phyloP scores from a whole-genome alignment of 1,140 invertebrate species.

The Triops longicaudatus region DNA sequence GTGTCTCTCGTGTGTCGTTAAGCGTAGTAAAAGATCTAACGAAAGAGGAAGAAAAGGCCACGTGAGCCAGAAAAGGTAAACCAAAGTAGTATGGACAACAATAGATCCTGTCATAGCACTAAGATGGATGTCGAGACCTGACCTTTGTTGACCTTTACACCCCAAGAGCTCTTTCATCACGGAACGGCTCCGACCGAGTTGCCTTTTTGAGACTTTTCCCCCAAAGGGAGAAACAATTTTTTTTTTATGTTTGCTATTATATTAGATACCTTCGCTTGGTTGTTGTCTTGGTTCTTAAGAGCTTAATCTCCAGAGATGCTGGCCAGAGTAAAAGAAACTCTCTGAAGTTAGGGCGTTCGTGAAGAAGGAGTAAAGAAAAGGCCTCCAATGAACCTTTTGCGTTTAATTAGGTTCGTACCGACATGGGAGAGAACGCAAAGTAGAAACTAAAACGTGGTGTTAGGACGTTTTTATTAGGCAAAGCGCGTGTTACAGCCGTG shows the following conservation, averaged over 20 bases:
- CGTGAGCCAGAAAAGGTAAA: neutral
- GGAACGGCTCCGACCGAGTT: neutral
- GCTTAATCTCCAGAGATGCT: neutral
- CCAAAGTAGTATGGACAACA: constrained; percentile 6
- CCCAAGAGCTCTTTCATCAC: constrained; percentile 11
- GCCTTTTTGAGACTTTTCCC: neutral
- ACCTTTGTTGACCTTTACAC: constrained; percentile 15
- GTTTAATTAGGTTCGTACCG: neutral
- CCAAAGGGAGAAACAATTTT: neutral
- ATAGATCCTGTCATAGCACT: constrained; percentile 1
- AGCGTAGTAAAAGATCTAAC: neutral
- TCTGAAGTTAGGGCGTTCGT: neutral
- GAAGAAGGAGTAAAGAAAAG: neutral
- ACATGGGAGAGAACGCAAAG: neutral
- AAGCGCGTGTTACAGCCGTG: neutral
- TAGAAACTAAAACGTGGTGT: neutral
- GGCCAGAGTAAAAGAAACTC: neutral
- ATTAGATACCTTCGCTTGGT: neutral
- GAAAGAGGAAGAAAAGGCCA: neutral
- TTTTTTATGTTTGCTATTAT: neutral
- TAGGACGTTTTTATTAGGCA: neutral
- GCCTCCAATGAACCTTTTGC: neutral
- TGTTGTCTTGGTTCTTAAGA: neutral
- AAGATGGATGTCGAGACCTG: constrained; percentile 1
- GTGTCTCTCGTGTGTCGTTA: constrained; percentile 14